Conservation (phyloP, 1,140 invertebrate genomes). For the Oryctes rhinoceros region DNA sequence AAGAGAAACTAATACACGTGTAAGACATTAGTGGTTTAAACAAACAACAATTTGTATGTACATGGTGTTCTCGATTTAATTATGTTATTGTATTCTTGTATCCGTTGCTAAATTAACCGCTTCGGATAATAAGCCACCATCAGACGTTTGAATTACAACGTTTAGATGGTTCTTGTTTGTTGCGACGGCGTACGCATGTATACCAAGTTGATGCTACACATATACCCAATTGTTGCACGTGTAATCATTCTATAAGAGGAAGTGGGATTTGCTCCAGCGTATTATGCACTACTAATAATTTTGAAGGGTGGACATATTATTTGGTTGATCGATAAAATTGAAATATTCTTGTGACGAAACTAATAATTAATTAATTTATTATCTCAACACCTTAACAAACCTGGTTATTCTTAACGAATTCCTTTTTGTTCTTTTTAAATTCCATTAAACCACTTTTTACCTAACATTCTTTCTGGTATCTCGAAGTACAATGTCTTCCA, state of each 20-base stretch:
- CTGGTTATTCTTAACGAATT: no score
- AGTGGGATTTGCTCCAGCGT: not conserved
- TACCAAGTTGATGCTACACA: not conserved
- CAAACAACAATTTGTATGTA: conserved; percentile 33
- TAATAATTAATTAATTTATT: no score
- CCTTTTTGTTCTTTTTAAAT: no score
- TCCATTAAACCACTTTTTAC: no score
- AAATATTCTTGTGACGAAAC: no score
- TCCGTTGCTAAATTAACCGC: conserved; percentile 28
- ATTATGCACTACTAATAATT: not conserved
- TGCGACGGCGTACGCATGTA: not conserved
- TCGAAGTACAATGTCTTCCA: no score
- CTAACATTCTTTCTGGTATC: no score
- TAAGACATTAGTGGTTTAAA: conserved; percentile 35
- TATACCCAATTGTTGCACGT: not conserved
- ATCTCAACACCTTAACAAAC: no score
- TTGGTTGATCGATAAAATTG: no score
- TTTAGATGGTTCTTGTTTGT: not conserved
- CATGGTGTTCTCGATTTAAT: conserved; percentile 29
- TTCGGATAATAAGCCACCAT: not conserved
- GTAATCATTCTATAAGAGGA: not conserved
- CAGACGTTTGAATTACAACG: conserved; percentile 13
- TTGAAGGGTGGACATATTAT: no score
- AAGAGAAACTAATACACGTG: conserved; percentile 32
- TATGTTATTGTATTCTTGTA: conserved; percentile 26